Evolutionary conservation across 2,888 invertebrate species (phyloP).

Genomic region (Ectobius pallidus): DNA sequence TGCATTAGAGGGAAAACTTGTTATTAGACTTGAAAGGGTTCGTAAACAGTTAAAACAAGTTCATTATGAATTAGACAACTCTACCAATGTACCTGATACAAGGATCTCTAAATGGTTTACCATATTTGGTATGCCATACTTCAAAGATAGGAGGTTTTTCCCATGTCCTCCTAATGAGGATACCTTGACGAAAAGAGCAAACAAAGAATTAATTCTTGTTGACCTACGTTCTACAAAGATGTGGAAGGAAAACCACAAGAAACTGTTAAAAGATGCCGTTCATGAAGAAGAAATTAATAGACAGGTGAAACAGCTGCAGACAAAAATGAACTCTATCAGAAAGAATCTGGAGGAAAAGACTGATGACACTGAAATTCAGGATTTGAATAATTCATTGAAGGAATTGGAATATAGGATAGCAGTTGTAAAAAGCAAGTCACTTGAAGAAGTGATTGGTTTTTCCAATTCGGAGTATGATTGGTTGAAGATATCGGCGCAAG

Average conservation of each 20-base stretch:
- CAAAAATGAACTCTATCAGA: neutral
- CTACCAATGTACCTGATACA: neutral
- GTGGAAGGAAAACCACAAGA: neutral
- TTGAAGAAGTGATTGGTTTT: neutral
- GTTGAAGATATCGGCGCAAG: slow-evolving; percentile 26
- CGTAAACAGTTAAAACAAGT: neutral
- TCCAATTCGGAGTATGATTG: slow-evolving; percentile 22
- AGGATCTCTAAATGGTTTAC: neutral
- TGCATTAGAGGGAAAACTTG: neutral
- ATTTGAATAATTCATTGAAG: neutral
- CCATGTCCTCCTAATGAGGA: slow-evolving; percentile 7
- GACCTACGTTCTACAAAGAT: neutral
- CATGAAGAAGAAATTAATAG: neutral
- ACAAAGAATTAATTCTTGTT: neutral
- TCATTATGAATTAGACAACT: neutral
- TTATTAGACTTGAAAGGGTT: neutral
- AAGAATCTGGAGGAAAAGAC: neutral
- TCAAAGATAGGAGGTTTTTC: neutral
- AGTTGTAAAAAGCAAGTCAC: neutral
- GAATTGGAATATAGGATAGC: too few species aligned
- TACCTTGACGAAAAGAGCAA: neutral
- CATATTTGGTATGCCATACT: slow-evolving; percentile 19
- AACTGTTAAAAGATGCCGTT: neutral
- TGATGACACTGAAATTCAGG: neutral
- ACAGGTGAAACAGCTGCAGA: neutral